phyloP scores from a whole-genome alignment of 2,888 invertebrate species.

The Pristionchus mayeri region DNA sequence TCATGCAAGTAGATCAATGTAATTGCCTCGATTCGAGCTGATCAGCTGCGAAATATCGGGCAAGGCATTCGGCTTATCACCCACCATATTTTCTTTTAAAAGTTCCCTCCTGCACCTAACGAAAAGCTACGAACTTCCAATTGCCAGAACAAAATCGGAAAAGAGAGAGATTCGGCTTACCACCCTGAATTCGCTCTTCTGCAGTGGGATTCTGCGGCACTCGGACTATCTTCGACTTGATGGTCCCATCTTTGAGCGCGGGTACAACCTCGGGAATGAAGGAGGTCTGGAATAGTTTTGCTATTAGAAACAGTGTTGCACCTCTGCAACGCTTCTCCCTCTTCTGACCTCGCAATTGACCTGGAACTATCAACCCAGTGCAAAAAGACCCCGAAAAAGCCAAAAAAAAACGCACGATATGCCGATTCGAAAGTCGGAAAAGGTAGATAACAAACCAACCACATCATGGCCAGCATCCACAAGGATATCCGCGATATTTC shows the following conservation, averaged over 20 bases:
- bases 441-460: background rate
- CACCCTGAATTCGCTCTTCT: background rate
- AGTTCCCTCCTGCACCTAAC: background rate
- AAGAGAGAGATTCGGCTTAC: background rate
- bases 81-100: background rate
- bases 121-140: too few species aligned
- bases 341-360: too few species aligned
- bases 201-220: too few species aligned
- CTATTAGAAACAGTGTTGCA: too few species aligned
- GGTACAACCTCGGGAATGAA: background rate
- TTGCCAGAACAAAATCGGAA: background rate
- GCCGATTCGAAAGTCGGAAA: background rate
- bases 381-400: too few species aligned
- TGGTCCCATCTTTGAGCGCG: background rate
- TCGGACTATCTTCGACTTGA: too few species aligned
- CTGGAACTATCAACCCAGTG: too few species aligned
- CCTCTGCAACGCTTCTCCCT: too few species aligned
- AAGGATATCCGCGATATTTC: constrained; percentile 22
- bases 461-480: constrained; percentile 23
- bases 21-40: background rate
- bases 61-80: background rate
- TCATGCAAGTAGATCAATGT: background rate
- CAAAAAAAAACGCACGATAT: too few species aligned
- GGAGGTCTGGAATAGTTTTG: background rate
- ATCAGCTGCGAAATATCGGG: background rate